Percentiles rank a stretch among this genome's conserved stretches.
Evolutionary conservation across 92 coral and sea anemone species (phyloP).

Genomic region (Ricordea florida): DNA sequence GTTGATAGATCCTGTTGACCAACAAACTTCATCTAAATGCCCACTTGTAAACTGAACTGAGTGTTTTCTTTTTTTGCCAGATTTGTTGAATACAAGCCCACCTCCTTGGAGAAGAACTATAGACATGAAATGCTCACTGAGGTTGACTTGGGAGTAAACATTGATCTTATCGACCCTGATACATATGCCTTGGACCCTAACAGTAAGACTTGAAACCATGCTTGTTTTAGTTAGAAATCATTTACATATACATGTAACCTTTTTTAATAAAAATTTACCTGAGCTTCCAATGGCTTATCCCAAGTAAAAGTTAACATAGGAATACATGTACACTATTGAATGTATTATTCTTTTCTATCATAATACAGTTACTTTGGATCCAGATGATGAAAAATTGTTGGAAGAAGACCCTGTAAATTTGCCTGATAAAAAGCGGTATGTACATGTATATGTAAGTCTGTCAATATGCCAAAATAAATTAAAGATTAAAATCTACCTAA

Average conservation of each 20-base stretch:
- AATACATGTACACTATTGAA: no score
- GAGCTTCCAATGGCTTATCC: no score
- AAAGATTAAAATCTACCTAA: no score
- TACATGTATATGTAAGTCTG: not conserved
- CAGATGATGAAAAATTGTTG: slow-evolving; percentile 90
- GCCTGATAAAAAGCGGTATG: slow-evolving; percentile 94
- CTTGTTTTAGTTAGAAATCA: no score
- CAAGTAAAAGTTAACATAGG: no score
- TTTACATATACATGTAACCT: no score
- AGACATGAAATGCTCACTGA: slow-evolving; percentile 95
- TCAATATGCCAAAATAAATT: no score
- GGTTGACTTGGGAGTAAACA: slow-evolving; percentile 94
- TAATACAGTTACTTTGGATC: slow-evolving; percentile 78
- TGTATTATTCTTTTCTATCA: not conserved
- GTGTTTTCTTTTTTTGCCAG: slow-evolving; percentile 29
- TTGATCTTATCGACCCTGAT: slow-evolving; percentile 93
- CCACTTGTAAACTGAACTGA: not conserved
- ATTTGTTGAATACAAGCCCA: slow-evolving; percentile 97
- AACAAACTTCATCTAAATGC: no score
- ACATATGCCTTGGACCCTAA: slow-evolving; percentile 88
- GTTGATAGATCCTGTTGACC: no score
- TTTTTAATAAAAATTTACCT: no score
- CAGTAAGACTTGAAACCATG: slow-evolving; percentile 52
- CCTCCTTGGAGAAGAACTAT: slow-evolving; percentile 96
- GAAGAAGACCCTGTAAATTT: slow-evolving; percentile 91